Percentiles rank a stretch among this genome's conserved stretches.
These are phyloP conservation scores for Hylaeus volcanicus DNA, from an alignment of 1,140 invertebrate species.

Conservation along the genomic window DNA sequence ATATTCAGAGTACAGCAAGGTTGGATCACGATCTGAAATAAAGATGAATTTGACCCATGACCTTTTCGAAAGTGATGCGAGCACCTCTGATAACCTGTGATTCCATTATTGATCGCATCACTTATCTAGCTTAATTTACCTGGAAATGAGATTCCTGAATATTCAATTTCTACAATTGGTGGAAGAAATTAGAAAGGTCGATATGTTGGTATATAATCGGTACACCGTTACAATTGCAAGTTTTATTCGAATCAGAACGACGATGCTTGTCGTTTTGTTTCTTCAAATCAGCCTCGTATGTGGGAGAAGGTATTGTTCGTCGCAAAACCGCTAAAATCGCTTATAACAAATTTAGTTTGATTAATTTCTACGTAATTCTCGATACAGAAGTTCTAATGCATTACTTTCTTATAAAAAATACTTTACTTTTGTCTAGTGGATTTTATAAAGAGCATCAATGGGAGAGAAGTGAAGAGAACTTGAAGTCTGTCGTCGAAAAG, in stretches of 20 bases:
- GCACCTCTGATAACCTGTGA: neutral
- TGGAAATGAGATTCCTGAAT: constrained; percentile 2
- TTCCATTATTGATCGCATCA: constrained; percentile 13
- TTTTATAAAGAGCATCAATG: constrained; percentile 78
- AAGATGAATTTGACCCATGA: neutral
- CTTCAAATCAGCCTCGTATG: constrained; percentile 2
- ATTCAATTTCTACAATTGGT: neutral
- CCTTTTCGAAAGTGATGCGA: neutral
- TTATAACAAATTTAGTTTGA: constrained; percentile 77
- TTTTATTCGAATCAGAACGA: neutral
- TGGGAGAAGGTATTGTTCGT: constrained; percentile 11
- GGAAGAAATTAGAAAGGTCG: neutral
- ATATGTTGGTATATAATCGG: neutral
- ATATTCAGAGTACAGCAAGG: too few relatives aligned
- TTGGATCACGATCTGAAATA: neutral
- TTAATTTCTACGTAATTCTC: neutral
- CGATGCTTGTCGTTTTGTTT: neutral
- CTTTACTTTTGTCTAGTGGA: neutral
- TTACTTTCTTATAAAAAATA: too few relatives aligned
- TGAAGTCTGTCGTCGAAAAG: constrained; percentile 63
- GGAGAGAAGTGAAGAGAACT: constrained; percentile 64
- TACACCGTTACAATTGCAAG: neutral
- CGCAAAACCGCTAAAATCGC: neutral
- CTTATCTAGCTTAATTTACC: neutral
- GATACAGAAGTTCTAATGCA: too few relatives aligned